phyloP scores from a whole-genome alignment of 2,888 invertebrate species.

The Adelognathus sp. region DNA sequence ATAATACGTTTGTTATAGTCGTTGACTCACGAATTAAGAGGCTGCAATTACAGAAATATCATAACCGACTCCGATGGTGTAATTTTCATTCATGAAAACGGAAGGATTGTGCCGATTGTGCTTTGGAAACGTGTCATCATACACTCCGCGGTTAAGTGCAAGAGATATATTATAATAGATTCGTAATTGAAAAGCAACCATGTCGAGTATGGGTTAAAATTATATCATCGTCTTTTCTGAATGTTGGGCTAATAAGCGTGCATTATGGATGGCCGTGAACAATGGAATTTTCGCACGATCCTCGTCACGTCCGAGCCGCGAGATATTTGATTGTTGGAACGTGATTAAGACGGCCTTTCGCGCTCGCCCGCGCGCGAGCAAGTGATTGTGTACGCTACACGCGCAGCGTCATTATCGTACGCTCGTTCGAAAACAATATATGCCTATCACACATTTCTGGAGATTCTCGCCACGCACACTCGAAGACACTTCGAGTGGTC shows the following conservation, averaged over 20 bases:
- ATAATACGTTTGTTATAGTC: too few relatives aligned
- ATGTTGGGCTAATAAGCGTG: background rate
- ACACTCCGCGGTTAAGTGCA: constrained; percentile 2
- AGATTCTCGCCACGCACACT: background rate
- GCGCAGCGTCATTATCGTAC: constrained; percentile 2
- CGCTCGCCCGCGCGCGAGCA: constrained; percentile 35
- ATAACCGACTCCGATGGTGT: too few relatives aligned
- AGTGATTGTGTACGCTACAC: constrained; percentile 23
- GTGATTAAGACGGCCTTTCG: constrained; percentile 55
- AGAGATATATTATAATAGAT: background rate
- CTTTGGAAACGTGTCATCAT: too few relatives aligned
- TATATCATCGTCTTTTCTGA: constrained; percentile 9
- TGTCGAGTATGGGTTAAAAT: background rate
- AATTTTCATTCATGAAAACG: too few relatives aligned
- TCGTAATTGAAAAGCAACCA: constrained; percentile 4
- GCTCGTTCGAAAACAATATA: constrained; percentile 6
- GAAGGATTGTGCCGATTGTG: too few relatives aligned
- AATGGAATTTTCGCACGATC: constrained; percentile 57
- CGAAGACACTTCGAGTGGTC: background rate
- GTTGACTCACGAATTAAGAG: too few relatives aligned
- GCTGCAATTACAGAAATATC: too few relatives aligned
- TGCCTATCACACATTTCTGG: background rate
- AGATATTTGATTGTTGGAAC: constrained; percentile 57
- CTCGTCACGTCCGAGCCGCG: constrained; percentile 44
- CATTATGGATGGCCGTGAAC: constrained; percentile 25